Percentiles rank a stretch among this genome's conserved stretches.
Conservation (phyloP, 2,797 vertebrate genomes). For the Gambusia yucatana region DNA sequence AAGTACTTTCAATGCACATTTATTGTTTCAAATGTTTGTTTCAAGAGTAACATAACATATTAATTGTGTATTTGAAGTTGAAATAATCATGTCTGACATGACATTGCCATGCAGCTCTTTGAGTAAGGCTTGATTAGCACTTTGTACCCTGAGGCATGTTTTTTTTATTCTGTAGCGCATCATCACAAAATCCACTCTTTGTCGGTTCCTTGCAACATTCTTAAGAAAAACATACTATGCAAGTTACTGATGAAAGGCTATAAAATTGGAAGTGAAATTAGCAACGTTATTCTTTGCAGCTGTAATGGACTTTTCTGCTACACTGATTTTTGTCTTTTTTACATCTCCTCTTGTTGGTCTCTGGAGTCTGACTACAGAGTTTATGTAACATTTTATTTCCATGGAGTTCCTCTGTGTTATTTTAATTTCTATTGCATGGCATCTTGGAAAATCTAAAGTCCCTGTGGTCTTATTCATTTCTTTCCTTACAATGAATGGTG, state of each 20-base stretch:
- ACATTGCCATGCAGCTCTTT: slow-evolving; percentile 21
- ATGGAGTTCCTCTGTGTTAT: slow-evolving; percentile 49
- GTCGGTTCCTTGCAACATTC: slow-evolving; percentile 35
- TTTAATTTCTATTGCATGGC: slow-evolving; percentile 44
- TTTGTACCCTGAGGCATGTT: slow-evolving; percentile 19
- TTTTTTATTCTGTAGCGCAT: slow-evolving; percentile 5
- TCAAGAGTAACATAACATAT: slow-evolving; percentile 16
- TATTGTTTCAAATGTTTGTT: slow-evolving; percentile 1
- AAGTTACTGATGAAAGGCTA: slow-evolving; percentile 36
- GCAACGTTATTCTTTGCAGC: slow-evolving; percentile 41
- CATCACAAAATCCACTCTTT: slow-evolving; percentile 25
- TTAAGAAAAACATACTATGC: slow-evolving; percentile 20
- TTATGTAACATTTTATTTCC: slow-evolving; percentile 48
- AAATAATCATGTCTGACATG: slow-evolving; percentile 22
- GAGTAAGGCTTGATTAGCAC: slow-evolving; percentile 34
- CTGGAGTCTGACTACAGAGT: slow-evolving; percentile 25
- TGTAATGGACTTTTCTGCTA: slow-evolving; percentile 58
- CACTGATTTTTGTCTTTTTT: slow-evolving; percentile 48
- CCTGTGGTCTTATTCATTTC: slow-evolving; percentile 68
- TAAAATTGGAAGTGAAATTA: slow-evolving; percentile 49
- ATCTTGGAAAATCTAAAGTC: slow-evolving; percentile 61
- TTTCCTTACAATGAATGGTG: slow-evolving; percentile 65
- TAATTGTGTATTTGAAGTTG: slow-evolving; percentile 18
- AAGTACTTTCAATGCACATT: not conserved
- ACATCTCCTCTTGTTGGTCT: slow-evolving; percentile 34